Evolutionary conservation across 2,113 vertebrate genomes (phyloP).

Genomic region (Tricholaema leucomelas): DNA sequence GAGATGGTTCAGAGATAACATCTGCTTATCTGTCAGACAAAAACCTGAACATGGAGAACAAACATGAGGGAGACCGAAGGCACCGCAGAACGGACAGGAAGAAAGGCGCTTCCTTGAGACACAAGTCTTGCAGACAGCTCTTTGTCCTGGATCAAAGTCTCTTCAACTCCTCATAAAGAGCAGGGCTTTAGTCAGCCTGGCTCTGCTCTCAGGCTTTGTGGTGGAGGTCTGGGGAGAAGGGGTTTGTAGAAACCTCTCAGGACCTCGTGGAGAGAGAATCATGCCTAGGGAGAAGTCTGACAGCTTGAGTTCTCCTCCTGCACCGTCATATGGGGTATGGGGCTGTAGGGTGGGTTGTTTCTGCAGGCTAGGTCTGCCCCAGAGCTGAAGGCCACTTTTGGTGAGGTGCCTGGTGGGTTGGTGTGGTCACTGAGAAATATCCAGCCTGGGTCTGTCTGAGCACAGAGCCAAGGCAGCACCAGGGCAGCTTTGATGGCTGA

Average conservation of each 20-base stretch:
- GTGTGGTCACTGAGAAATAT: background rate
- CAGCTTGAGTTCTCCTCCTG: background rate
- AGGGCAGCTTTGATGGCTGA: background rate
- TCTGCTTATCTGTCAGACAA: background rate
- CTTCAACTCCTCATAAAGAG: background rate
- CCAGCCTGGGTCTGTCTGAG: background rate
- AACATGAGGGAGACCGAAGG: background rate
- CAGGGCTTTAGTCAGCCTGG: background rate
- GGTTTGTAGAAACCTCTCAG: background rate
- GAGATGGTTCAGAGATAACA: background rate
- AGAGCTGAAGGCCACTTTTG: background rate
- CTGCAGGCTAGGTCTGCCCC: background rate
- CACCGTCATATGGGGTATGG: accelerated
- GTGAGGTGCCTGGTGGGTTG: background rate
- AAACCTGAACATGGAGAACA: background rate
- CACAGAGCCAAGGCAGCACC: background rate
- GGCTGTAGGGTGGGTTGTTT: background rate
- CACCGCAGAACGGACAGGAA: background rate
- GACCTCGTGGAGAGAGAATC: background rate
- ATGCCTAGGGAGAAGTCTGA: background rate
- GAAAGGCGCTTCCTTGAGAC: background rate
- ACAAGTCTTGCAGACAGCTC: background rate
- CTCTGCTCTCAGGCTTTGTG: background rate
- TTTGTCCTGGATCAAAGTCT: background rate
- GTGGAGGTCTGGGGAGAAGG: background rate